Conservation (phyloP, 1,140 invertebrate genomes). For the Linepithema humile region DNA sequence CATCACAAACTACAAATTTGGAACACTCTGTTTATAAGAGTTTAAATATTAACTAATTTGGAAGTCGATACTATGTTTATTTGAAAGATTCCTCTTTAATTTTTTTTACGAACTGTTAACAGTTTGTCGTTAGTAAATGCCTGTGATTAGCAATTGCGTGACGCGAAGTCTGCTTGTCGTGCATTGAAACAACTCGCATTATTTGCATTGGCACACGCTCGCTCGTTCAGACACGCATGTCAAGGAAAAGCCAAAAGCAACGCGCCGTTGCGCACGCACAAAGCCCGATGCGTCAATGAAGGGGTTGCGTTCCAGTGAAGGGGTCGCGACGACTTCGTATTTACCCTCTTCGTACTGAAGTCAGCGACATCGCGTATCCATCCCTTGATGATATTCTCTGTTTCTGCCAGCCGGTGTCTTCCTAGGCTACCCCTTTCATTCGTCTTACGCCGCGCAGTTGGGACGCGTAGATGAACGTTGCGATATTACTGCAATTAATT, state of each 20-base stretch:
- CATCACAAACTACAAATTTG: background rate
- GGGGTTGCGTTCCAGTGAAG: background rate
- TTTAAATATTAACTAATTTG: background rate
- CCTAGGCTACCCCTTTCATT: constrained; percentile 33
- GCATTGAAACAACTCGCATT: constrained; percentile 41
- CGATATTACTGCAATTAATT: constrained; percentile 66
- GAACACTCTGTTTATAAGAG: background rate
- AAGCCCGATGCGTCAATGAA: constrained; percentile 47
- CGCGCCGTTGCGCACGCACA: constrained; percentile 43
- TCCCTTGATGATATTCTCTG: constrained; percentile 3
- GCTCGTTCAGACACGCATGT: constrained; percentile 6
- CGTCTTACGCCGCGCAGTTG: background rate
- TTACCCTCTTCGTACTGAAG: constrained; percentile 15
- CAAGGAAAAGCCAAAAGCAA: constrained; percentile 32
- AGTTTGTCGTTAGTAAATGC: background rate
- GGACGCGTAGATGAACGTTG: constrained; percentile 42
- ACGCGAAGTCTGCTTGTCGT: constrained; percentile 14
- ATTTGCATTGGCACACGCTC: constrained; percentile 40
- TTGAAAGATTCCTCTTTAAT: background rate
- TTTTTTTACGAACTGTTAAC: background rate
- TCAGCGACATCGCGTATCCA: constrained; percentile 8
- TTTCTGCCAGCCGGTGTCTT: constrained; percentile 30
- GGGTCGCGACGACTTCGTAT: background rate
- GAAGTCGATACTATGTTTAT: background rate
- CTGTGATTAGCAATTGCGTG: background rate